Evolutionary conservation across 2,888 invertebrate genomes (phyloP).

Genomic region (Prionchulus punctatus): DNA sequence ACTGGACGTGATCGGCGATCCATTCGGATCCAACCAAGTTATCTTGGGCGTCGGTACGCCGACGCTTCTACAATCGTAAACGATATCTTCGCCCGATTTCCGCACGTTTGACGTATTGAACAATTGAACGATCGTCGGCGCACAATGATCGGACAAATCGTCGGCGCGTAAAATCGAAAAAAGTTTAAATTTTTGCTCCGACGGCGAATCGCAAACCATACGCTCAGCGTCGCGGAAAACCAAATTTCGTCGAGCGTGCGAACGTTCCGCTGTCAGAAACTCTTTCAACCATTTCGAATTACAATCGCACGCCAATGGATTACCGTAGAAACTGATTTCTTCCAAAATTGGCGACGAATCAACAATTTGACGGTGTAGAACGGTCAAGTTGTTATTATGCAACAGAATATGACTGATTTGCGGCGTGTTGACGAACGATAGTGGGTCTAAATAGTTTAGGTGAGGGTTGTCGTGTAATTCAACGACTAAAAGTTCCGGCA

Average conservation of each 20-base stretch:
- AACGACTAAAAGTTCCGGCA: conserved; percentile 30
- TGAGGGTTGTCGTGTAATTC: conserved; percentile 34
- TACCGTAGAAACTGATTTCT: conserved; percentile 33
- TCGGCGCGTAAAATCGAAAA: conserved; percentile 21
- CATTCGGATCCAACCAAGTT: conserved; percentile 35
- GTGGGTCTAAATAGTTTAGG: conserved; percentile 34
- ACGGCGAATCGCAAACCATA: conserved; percentile 31
- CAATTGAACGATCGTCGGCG: conserved; percentile 20
- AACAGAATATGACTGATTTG: conserved; percentile 31
- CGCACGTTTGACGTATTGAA: conserved; percentile 24
- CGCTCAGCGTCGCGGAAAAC: conserved; percentile 23
- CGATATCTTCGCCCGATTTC: conserved; percentile 31
- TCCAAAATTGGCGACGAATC: conserved; percentile 25
- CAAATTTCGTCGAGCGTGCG: conserved; percentile 13
- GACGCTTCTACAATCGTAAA: conserved; percentile 36
- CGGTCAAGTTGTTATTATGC: conserved; percentile 34
- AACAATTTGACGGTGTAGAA: conserved; percentile 26
- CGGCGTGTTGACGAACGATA: conserved; percentile 33
- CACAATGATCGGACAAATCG: conserved; percentile 20
- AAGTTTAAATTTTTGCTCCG: conserved; percentile 18
- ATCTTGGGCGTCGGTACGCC: conserved; percentile 35
- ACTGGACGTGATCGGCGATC: conserved; percentile 26
- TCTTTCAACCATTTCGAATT: conserved; percentile 31
- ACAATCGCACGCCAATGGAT: conserved; percentile 39
- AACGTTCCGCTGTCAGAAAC: conserved; percentile 10